These are phyloP conservation scores for Acanthis flammea DNA, from an alignment of 2,797 vertebrate genomes.

Conservation along the genomic window DNA sequence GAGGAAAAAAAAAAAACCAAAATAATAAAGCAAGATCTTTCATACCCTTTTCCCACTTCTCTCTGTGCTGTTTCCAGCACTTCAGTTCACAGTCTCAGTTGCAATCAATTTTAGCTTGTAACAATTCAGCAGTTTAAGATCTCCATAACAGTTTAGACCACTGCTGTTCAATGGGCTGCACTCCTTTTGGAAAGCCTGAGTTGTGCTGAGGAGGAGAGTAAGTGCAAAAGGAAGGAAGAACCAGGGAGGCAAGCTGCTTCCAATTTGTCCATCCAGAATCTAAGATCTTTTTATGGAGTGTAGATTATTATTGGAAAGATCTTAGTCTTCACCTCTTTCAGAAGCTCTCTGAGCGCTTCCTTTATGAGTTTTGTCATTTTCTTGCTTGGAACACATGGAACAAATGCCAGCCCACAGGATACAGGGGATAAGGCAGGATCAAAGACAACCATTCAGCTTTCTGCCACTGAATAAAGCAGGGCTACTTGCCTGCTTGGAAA, in stretches of 20 bases:
- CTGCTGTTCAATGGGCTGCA: slow-evolving; percentile 36
- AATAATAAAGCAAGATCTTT: not conserved
- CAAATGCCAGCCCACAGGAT: not conserved
- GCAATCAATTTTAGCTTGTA: slow-evolving; percentile 64
- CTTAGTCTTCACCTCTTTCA: not conserved
- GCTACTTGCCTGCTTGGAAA: not conserved
- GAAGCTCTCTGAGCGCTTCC: not conserved
- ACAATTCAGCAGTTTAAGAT: slow-evolving; percentile 53
- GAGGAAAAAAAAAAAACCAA: not conserved
- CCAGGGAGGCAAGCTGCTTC: not conserved
- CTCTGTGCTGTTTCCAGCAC: not conserved
- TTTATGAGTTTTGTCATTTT: not conserved
- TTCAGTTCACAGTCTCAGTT: slow-evolving; percentile 21
- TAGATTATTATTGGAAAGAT: not conserved
- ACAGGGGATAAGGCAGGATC: not conserved
- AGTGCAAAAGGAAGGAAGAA: not conserved
- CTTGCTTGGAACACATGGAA: not conserved
- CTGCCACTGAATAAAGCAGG: not conserved
- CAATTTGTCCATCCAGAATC: not conserved
- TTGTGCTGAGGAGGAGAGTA: not conserved
- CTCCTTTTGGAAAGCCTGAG: slow-evolving; percentile 14
- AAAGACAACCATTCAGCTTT: not conserved
- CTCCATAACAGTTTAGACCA: slow-evolving; percentile 41
- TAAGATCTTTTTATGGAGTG: not conserved
- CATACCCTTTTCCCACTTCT: not conserved